These are phyloP conservation scores for Cynopterus brachyotis DNA, from an alignment of 2,113 vertebrate genomes.

Conservation along the genomic window DNA sequence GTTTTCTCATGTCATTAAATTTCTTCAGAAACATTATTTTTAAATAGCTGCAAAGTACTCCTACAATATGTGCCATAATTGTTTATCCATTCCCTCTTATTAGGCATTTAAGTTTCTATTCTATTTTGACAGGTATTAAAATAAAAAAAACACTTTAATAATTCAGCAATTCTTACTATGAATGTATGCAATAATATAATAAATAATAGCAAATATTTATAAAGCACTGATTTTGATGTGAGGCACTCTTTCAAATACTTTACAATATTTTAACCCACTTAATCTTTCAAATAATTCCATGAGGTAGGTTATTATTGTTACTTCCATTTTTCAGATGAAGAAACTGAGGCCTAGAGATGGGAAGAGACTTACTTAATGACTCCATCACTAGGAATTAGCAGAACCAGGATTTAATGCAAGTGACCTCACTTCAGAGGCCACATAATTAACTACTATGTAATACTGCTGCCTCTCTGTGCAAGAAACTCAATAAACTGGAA, in stretches of 20 bases:
- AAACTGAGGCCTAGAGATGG: constrained; percentile 25
- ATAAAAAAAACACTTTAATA: constrained; percentile 10
- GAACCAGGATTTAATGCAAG: background rate
- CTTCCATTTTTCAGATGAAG: constrained; percentile 35
- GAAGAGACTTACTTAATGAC: background rate
- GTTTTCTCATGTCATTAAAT: background rate
- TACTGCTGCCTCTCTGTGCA: background rate
- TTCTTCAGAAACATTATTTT: constrained; percentile 45
- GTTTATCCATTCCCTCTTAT: background rate
- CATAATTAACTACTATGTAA: background rate
- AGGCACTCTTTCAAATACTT: constrained; percentile 34
- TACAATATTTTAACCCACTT: background rate
- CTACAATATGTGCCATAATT: background rate
- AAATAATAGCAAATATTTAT: constrained; percentile 28
- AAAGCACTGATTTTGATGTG: background rate
- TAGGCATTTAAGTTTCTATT: constrained; percentile 20
- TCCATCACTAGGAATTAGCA: background rate
- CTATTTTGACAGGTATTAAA: constrained; percentile 4
- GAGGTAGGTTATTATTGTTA: constrained; percentile 33
- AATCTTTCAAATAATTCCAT: constrained; percentile 38
- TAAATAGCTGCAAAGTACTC: background rate
- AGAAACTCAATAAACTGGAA: constrained; percentile 6
- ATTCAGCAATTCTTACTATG: constrained; percentile 36
- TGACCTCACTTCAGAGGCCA: background rate
- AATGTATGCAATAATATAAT: background rate